A percentile compares a stretch with the other conserved stretches of the same genome.
Conservation (phyloP, 2,797 vertebrate species). For the Cossypha polioptera region DNA sequence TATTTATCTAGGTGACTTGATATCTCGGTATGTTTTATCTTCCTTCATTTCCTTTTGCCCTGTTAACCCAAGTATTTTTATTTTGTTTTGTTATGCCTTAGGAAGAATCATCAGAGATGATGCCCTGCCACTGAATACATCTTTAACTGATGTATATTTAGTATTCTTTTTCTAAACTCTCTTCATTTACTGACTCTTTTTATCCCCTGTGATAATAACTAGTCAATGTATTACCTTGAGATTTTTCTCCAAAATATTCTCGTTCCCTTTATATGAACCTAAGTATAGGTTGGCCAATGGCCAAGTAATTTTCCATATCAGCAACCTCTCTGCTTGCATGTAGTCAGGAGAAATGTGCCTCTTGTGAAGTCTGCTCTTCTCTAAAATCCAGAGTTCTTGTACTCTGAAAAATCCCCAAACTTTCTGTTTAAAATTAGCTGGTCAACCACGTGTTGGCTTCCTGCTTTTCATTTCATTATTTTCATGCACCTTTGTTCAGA, state of each 20-base stretch:
- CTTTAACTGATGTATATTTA: neutral
- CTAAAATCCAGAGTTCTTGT: neutral
- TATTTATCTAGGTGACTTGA: neutral
- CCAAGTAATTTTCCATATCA: slow-evolving; percentile 69
- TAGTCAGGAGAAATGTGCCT: slow-evolving; percentile 35
- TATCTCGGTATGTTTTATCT: neutral
- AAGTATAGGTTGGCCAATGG: slow-evolving; percentile 40
- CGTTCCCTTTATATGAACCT: slow-evolving; percentile 7
- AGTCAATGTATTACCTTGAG: slow-evolving; percentile 37
- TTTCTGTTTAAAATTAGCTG: slow-evolving; percentile 45
- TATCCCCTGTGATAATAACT: slow-evolving; percentile 29
- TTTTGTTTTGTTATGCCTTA: neutral
- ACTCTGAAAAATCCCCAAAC: slow-evolving; percentile 26
- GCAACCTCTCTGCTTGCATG: slow-evolving; percentile 39
- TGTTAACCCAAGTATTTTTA: neutral
- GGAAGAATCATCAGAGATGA: neutral
- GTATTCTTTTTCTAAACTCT: neutral
- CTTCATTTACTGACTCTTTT: slow-evolving; percentile 29
- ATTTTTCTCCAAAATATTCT: slow-evolving; percentile 48
- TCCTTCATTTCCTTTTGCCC: neutral
- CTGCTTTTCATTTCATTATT: slow-evolving; percentile 26
- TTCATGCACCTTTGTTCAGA: neutral
- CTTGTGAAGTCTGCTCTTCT: slow-evolving; percentile 21
- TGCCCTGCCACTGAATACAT: neutral
- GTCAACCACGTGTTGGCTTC: neutral